These are phyloP conservation scores for Leptonema lineaticorne DNA, from an alignment of 1,140 invertebrate genomes.

Conservation along the genomic window DNA sequence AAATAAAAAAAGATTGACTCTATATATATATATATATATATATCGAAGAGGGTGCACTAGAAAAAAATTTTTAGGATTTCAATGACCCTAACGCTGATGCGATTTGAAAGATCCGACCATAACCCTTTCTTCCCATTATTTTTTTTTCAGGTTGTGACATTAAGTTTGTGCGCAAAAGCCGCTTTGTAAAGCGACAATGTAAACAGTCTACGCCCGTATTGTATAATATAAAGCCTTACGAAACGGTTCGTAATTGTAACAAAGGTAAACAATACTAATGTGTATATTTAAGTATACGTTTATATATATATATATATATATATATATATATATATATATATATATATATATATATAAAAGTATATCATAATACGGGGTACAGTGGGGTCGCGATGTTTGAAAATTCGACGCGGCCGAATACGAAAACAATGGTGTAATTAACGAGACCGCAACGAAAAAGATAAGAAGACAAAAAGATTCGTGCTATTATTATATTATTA, in stretches of 20 bases:
- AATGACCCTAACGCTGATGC: slow-evolving; percentile 4
- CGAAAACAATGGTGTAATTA: no score
- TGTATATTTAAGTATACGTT: background rate
- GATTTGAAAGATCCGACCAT: slow-evolving; percentile 1
- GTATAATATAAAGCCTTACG: background rate
- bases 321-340: no score
- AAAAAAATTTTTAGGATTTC: background rate
- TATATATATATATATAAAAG: no score
- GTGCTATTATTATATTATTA: no score
- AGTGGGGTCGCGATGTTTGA: no score
- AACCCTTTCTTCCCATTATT: background rate
- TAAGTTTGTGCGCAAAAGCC: background rate
- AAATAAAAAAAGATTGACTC: background rate
- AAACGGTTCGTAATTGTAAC: background rate
- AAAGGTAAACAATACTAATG: background rate
- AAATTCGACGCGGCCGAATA: no score
- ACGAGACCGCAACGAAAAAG: no score
- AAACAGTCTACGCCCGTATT: background rate
- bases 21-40: background rate
- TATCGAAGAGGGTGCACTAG: background rate
- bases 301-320: no score
- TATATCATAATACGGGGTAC: no score
- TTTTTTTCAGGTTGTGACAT: background rate
- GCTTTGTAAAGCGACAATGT: background rate
- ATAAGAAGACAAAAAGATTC: no score